Percentiles rank a stretch among this genome's conserved stretches.
phyloP scores from a whole-genome alignment of 2,797 vertebrate genomes.

The Taenioides sp. region DNA sequence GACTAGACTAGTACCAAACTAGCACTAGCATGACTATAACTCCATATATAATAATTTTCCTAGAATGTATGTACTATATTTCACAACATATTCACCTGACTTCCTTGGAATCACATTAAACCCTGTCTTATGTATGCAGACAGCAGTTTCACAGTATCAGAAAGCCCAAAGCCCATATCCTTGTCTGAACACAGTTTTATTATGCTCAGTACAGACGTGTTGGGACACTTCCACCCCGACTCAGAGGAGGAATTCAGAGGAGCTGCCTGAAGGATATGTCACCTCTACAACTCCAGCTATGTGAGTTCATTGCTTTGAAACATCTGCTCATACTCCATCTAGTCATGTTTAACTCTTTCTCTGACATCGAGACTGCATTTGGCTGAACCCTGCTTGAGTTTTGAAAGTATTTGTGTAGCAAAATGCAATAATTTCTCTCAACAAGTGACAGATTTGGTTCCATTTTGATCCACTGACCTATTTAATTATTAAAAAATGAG shows the following conservation, averaged over 20 bases:
- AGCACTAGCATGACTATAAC: not conserved
- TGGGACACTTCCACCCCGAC: conserved; percentile 56
- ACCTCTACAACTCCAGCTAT: conserved; percentile 33
- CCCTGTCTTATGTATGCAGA: not conserved
- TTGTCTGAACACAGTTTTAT: conserved; percentile 15
- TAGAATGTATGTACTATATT: not conserved
- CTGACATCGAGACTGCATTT: not conserved
- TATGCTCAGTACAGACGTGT: conserved; percentile 48
- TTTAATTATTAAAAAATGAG: too few species aligned
- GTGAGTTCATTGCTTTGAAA: conserved; percentile 10
- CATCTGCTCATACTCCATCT: conserved; percentile 13
- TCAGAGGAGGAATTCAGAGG: conserved; percentile 56
- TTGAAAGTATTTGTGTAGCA: too few species aligned
- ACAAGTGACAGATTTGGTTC: too few species aligned
- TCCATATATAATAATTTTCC: not conserved
- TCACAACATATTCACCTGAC: not conserved
- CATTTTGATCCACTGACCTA: too few species aligned
- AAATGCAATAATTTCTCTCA: not conserved
- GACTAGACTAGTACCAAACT: not conserved
- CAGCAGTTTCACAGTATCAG: conserved; percentile 8
- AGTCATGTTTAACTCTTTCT: conserved; percentile 7
- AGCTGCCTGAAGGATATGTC: conserved; percentile 49
- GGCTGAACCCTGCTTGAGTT: too few species aligned
- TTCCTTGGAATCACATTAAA: not conserved
- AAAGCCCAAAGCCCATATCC: not conserved